Base-by-base conservation (phyloP, 2,888 invertebrate genomes). In the Balanococcus diminutus region DNA sequence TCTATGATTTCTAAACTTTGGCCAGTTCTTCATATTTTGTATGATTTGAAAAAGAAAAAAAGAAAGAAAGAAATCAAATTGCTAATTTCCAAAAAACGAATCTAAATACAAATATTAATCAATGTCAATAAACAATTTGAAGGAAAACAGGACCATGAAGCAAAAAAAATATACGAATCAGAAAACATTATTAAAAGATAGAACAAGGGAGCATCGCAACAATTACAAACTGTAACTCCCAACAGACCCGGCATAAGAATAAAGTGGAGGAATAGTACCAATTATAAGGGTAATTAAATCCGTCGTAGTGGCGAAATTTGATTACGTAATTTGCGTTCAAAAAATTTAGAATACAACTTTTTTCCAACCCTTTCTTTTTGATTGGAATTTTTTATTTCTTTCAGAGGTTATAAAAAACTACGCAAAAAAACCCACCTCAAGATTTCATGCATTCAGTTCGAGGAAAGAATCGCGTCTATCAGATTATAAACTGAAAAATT, bases 401-500 rank as follows among this genome's bases (percentile, higher is more conserved):
- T 28, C 28, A 67, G 28, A 67, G n/a, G n/a, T n/a, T n/a, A n/a
- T 67, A 31, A 67, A 67, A 67, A 28, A 28, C 14, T 28, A 28
- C 6, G 28, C 1, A 67, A 16, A 67, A 28, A 67, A 67, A 67
- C 14, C 6, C 28, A 67, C 67, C 16, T 67, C 16, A 28, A 4
- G 67, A 67, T 67, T 67, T 67, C 67, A 67, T 67, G 67, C 67
- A 67, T 31, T 67, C 28, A 28, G 28, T 28, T 67, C 4, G 2
- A 67, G 28, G 28, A 67, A 67, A 67, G 67, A 67, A 28, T 67
- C 36, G 75, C 22, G 72, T 79, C 75, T 79, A 79, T 79, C 75
- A 32, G 75, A 79, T 79, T 36, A 79, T 79, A 79, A 79, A 79
- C 36, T 32, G 36, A 19, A 79, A 79, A 79, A 79, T 79, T 31